Conservation (phyloP, 2,888 invertebrate species). For the Melanotus villosus region DNA sequence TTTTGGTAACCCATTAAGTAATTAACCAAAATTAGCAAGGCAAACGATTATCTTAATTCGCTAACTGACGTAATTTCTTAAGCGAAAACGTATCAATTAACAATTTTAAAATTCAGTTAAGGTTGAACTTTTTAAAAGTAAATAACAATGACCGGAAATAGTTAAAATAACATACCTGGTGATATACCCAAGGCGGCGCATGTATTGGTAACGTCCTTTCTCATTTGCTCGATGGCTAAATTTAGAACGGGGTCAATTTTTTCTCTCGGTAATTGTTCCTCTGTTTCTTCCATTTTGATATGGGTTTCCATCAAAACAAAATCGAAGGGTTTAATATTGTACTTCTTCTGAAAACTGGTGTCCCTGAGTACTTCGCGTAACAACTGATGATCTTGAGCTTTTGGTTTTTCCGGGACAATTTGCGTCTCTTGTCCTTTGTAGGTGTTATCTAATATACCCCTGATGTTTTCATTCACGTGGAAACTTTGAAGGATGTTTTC, state of each 20-base stretch:
- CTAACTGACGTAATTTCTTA: neutral
- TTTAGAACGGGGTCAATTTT: conserved; percentile 88
- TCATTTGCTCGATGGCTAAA: conserved; percentile 88
- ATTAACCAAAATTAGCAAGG: too few relatives aligned
- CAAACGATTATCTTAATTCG: too few relatives aligned
- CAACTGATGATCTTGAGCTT: conserved; percentile 80
- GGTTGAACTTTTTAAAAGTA: neutral
- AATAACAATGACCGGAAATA: conserved; percentile 24
- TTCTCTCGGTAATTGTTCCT: conserved; percentile 76
- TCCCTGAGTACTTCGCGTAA: conserved; percentile 86
- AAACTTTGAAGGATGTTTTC: conserved; percentile 74
- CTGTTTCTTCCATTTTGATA: conserved; percentile 80
- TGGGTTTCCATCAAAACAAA: conserved; percentile 71
- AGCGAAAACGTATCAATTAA: neutral
- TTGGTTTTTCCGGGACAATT: conserved; percentile 51
- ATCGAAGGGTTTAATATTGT: conserved; percentile 86
- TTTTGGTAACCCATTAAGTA: too few relatives aligned
- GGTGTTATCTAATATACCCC: conserved; percentile 57
- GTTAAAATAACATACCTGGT: conserved; percentile 77
- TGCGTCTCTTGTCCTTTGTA: conserved; percentile 55
- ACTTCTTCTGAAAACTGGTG: conserved; percentile 87
- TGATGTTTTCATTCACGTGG: conserved; percentile 60
- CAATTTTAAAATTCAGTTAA: neutral
- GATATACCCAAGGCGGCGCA: conserved; percentile 90
- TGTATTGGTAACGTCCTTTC: conserved; percentile 87